Conservation (phyloP, 2,888 invertebrate species). For the Harpalus rubripes region DNA sequence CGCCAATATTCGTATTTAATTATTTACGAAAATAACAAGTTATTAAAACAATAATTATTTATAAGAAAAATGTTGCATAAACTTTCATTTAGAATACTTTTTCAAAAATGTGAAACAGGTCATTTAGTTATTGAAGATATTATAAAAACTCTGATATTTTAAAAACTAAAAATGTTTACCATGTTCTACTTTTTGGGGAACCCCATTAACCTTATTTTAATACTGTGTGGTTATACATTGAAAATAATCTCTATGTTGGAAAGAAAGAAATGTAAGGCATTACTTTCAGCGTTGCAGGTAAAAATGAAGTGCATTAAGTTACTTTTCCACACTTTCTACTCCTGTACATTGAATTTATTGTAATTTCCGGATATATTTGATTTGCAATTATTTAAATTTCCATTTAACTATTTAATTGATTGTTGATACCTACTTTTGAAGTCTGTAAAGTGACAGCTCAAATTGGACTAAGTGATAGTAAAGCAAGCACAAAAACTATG, state of each 20-base stretch:
- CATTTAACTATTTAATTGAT: slow-evolving; percentile 48
- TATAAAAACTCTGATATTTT: no score
- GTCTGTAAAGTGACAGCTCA: slow-evolving; percentile 17
- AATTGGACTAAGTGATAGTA: slow-evolving; percentile 26
- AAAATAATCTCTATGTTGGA: neutral
- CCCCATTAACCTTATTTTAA: neutral
- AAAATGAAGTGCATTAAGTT: slow-evolving; percentile 43
- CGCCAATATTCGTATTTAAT: no score
- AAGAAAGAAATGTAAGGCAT: slow-evolving; percentile 3
- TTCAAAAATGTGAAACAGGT: no score
- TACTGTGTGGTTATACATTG: neutral
- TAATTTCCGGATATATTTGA: slow-evolving; percentile 60
- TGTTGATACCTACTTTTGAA: slow-evolving; percentile 31
- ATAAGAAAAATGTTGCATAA: no score
- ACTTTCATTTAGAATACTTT: no score
- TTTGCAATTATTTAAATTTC: slow-evolving; percentile 63
- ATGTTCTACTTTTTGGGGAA: no score
- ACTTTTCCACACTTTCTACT: slow-evolving; percentile 55
- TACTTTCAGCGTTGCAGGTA: neutral
- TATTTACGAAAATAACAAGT: no score
- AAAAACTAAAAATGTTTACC: no score
- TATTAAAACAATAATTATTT: no score
- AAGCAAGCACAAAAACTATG: neutral
- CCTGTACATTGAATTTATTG: slow-evolving; percentile 57
- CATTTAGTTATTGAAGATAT: no score